These are phyloP conservation scores for Alethe diademata DNA, from an alignment of 2,113 vertebrate genomes.

Conservation along the genomic window DNA sequence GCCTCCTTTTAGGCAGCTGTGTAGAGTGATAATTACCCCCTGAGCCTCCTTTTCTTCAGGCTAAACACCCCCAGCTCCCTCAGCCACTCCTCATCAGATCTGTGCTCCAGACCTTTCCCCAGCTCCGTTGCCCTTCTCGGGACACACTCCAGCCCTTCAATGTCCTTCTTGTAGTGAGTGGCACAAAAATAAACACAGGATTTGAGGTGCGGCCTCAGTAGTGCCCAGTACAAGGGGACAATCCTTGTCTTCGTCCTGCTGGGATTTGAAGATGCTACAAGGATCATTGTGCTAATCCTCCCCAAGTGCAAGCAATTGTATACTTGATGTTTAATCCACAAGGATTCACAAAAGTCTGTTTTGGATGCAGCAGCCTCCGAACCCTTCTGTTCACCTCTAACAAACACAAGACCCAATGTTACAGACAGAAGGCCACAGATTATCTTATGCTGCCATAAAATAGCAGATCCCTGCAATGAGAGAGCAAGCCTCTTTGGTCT, in stretches of 20 bases:
- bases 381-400: background rate
- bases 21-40: background rate
- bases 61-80: background rate
- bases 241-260: background rate
- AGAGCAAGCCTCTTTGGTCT: background rate
- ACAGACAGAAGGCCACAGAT: background rate
- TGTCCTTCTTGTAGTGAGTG: background rate
- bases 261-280: background rate
- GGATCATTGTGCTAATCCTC: background rate
- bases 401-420: background rate
- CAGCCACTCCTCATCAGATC: accelerated
- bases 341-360: background rate
- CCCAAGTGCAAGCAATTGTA: background rate
- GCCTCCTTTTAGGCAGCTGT: accelerated
- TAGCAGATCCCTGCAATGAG: background rate
- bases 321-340: background rate
- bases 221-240: accelerated
- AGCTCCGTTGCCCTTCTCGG: accelerated
- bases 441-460: background rate
- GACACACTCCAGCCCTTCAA: accelerated
- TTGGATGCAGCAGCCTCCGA: background rate
- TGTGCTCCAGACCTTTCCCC: background rate
- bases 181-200: background rate
- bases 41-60: background rate
- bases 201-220: accelerated